Evolutionary conservation across 1,140 invertebrate genomes (phyloP), one percentile per base, ranked within the genome.

Genomic region (Drosophila bocqueti): DNA sequence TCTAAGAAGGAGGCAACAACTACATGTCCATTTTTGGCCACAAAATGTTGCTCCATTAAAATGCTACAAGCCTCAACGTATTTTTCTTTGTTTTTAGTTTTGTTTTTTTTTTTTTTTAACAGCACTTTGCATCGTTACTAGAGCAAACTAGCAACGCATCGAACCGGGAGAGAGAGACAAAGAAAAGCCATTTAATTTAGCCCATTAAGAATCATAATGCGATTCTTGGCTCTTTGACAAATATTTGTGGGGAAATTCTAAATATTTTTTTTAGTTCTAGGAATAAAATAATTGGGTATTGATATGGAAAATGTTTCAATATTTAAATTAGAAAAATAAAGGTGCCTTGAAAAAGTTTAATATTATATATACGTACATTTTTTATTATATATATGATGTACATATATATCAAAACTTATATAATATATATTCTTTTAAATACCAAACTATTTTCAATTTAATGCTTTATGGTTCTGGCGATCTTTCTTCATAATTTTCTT

Each of bases 11-110:
- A 38, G 60, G 63, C 46, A 68, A 16, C 43, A 52, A 40, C 58
- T 74, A 43, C 63, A 61, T 84, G 77, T 69, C 77, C 84, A 79
- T 87, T 87, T 87, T 89, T 79, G 85, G 81, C 84, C 84, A 81
- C 84, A 89, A 87, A 78, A 79, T 72, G 76, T 15, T 73, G 71
- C 80, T 63, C 76, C 79, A 89, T 83, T 89, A 80, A 83, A 86
- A 87, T 63, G 64, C 83, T 78, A 83, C 77, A 87, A 81, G 66
- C 61, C 71, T 72, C 42, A 62, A 62, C 46, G 34, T 38, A 9
- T n/a, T 43, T 43, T 16, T 47, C 5, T 36, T 36, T 16, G 10
- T 46, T 21, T 21, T 46, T 46, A 7, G 29, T 34, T 10, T 7
- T 34, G 2, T 34, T 11, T 34, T 21, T 1, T 15, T 18, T 47